These are phyloP conservation scores for Fragum sueziense DNA, from an alignment of 2,888 invertebrate species.

Conservation along the genomic window DNA sequence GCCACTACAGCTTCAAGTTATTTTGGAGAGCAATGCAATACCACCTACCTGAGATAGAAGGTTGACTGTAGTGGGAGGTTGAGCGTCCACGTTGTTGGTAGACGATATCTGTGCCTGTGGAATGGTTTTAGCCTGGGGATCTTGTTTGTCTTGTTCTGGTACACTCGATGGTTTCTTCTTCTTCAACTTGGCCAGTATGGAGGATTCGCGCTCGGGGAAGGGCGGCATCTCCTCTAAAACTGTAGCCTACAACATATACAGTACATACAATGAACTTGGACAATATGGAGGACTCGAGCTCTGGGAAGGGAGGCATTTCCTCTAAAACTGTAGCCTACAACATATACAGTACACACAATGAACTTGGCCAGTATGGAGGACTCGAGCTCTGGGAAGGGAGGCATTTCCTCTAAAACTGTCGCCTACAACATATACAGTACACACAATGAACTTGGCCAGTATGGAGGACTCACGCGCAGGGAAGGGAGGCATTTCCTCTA, in stretches of 20 bases:
- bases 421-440: too few relatives aligned
- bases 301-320: constrained; percentile 99
- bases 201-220: constrained; percentile 98
- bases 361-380: constrained; percentile 98
- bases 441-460: constrained; percentile 96
- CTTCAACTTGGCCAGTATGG: constrained; percentile 97
- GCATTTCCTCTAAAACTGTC: constrained; percentile 99
- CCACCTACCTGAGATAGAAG: constrained; percentile 57
- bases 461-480: constrained; percentile 99
- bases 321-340: constrained; percentile 97
- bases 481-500: constrained; percentile 99
- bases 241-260: constrained; percentile 94
- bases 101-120: constrained; percentile 73
- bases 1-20: too few relatives aligned
- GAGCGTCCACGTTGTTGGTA: constrained; percentile 58
- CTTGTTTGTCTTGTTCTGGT: constrained; percentile 71
- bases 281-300: constrained; percentile 97
- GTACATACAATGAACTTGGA: too few relatives aligned
- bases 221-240: constrained; percentile 99
- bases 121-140: constrained; percentile 69
- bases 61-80: constrained; percentile 54
- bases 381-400: constrained; percentile 99
- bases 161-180: constrained; percentile 98
- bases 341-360: too few relatives aligned
- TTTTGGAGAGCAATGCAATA: too few relatives aligned